Evolutionary conservation across 2,113 vertebrate genomes (phyloP).

Genomic region (Heptranchias perlo): DNA sequence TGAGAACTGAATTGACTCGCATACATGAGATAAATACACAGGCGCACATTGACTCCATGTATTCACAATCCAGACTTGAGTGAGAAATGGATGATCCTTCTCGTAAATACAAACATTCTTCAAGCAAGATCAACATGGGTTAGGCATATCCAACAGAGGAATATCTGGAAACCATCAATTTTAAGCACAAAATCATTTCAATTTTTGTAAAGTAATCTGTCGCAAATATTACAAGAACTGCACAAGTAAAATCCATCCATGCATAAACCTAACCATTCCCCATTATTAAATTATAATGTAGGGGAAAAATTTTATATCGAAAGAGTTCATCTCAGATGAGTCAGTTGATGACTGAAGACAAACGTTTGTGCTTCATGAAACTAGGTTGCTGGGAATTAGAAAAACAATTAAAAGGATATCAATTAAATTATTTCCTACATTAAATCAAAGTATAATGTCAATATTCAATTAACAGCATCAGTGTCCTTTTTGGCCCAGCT

Average conservation of each 20-base stretch:
- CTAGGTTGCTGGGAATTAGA: neutral
- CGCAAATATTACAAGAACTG: neutral
- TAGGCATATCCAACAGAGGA: neutral
- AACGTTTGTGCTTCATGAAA: neutral
- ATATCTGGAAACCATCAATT: neutral
- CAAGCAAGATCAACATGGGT: neutral
- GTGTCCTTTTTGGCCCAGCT: neutral
- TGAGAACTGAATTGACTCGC: no score
- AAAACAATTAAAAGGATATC: constrained; percentile 7
- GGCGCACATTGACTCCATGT: no score
- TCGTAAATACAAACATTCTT: no score
- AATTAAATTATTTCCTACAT: neutral
- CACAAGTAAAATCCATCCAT: neutral
- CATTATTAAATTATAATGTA: neutral
- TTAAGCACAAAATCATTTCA: neutral
- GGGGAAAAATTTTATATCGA: neutral
- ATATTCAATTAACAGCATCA: constrained; percentile 13
- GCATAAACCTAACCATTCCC: neutral
- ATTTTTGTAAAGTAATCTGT: neutral
- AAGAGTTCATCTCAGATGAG: neutral
- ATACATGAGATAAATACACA: no score
- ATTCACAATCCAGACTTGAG: no score
- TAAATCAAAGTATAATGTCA: neutral
- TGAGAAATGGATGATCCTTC: no score
- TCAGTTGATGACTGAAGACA: neutral